A percentile compares a stretch with the other conserved stretches of the same genome.
Conservation (phyloP, 1,140 invertebrate species). For the Oreohelix idahoensis region DNA sequence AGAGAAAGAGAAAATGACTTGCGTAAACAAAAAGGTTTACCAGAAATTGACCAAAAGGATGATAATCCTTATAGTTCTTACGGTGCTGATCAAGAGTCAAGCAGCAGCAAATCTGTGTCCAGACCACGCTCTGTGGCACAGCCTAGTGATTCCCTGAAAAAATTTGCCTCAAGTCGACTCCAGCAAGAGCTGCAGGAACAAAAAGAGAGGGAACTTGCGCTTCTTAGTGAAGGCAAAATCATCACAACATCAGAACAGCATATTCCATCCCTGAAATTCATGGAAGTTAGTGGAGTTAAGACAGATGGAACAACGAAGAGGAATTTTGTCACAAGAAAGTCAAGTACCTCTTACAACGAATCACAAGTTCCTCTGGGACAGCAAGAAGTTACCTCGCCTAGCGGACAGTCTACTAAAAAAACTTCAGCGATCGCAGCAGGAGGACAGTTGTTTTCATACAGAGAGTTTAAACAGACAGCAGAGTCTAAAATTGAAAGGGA, state of each 20-base stretch:
- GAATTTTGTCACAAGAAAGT: conserved; percentile 59
- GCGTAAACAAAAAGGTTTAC: conserved; percentile 64
- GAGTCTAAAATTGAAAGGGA: conserved; percentile 69
- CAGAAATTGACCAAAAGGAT: conserved; percentile 47
- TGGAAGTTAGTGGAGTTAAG: conserved; percentile 54
- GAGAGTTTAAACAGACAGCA: conserved; percentile 63
- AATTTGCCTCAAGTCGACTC: conserved; percentile 59
- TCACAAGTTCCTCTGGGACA: not conserved
- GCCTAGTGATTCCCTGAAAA: conserved; percentile 49
- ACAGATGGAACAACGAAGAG: conserved; percentile 53
- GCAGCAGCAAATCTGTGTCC: not conserved
- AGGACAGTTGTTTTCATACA: conserved; percentile 63
- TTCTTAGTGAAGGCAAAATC: conserved; percentile 63
- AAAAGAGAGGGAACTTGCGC: conserved; percentile 56
- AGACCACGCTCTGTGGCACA: conserved; percentile 8
- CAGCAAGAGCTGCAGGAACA: conserved; percentile 65
- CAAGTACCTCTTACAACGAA: conserved; percentile 24
- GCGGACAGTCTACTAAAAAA: conserved; percentile 22
- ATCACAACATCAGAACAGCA: conserved; percentile 66
- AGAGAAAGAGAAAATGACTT: conserved; percentile 77
- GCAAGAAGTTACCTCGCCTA: conserved; percentile 18
- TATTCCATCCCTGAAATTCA: conserved; percentile 60
- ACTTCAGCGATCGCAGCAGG: conserved; percentile 42
- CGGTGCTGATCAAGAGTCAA: not conserved
- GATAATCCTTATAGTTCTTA: conserved; percentile 35